A percentile compares a stretch with the other conserved stretches of the same genome.
phyloP scores from a whole-genome alignment of 1,140 invertebrate species.

The Caenorhabditis remanei region DNA sequence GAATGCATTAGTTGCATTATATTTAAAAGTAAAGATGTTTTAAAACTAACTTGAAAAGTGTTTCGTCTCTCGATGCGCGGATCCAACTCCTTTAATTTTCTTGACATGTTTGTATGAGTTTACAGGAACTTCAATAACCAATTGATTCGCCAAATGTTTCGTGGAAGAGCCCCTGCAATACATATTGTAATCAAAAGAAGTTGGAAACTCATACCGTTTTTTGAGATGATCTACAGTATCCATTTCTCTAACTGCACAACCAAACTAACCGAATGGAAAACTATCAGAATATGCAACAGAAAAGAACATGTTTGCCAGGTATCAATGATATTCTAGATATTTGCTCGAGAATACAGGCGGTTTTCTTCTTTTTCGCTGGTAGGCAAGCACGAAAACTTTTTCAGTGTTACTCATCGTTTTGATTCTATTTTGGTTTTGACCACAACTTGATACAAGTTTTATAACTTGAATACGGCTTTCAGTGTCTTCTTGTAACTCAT shows the following conservation, averaged over 20 bases:
- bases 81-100: slow-evolving; percentile 55
- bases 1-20: too few relatives aligned
- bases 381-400: not conserved
- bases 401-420: not conserved
- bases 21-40: too few relatives aligned
- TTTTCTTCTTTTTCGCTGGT: not conserved
- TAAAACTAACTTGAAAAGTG: slow-evolving; percentile 60
- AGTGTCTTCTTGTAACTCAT: too few relatives aligned
- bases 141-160: slow-evolving; percentile 28
- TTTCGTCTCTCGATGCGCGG: slow-evolving; percentile 44
- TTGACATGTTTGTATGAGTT: slow-evolving; percentile 67
- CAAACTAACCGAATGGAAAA: not conserved
- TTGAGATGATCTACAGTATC: not conserved
- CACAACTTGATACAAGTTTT: not conserved
- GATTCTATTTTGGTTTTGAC: slow-evolving; percentile 5
- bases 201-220: not conserved
- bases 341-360: not conserved
- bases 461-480: too few relatives aligned
- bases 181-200: not conserved
- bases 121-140: slow-evolving; percentile 70
- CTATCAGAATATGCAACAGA: slow-evolving; percentile 13
- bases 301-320: slow-evolving; percentile 4
- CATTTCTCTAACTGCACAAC: not conserved
- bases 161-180: not conserved
- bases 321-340: slow-evolving; percentile 8